Evolutionary conservation across 2,888 invertebrate genomes (phyloP).

Genomic region (Catocala nupta): DNA sequence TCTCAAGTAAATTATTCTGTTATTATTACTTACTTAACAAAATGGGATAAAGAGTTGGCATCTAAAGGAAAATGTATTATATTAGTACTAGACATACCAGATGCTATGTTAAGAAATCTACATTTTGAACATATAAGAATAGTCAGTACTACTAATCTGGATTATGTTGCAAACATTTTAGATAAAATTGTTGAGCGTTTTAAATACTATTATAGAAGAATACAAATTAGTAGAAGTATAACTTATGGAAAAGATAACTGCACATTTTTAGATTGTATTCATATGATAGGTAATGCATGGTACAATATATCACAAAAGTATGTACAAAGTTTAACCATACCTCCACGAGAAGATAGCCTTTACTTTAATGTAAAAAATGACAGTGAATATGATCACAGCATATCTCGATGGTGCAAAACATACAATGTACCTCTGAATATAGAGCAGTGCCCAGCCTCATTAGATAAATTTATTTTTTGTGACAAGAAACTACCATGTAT

Average conservation of each 20-base stretch:
- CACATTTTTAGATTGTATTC: conserved; percentile 51
- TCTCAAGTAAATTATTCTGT: conserved; percentile 49
- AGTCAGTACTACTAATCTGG: conserved; percentile 40
- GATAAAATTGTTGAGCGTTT: conserved; percentile 57
- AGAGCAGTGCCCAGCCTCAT: conserved; percentile 38
- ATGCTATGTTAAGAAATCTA: conserved; percentile 39
- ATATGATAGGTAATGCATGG: conserved; percentile 62
- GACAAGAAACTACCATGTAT: conserved; percentile 52
- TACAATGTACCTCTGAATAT: conserved; percentile 51
- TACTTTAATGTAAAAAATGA: conserved; percentile 51
- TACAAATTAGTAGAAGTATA: conserved; percentile 56
- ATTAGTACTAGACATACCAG: conserved; percentile 54
- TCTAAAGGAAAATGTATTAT: conserved; percentile 43
- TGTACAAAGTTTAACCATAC: conserved; percentile 50
- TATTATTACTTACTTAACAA: conserved; percentile 50
- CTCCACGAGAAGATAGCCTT: conserved; percentile 51
- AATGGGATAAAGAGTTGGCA: conserved; percentile 56
- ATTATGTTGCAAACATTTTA: conserved; percentile 48
- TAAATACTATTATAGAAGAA: conserved; percentile 61
- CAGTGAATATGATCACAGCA: conserved; percentile 52
- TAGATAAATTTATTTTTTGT: conserved; percentile 58
- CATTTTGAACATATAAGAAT: conserved; percentile 55
- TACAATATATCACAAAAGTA: conserved; percentile 53
- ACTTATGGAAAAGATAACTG: conserved; percentile 48
- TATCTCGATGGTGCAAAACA: conserved; percentile 56